These are phyloP conservation scores for Luperina testacea DNA, from an alignment of 2,888 invertebrate species.

Conservation along the genomic window DNA sequence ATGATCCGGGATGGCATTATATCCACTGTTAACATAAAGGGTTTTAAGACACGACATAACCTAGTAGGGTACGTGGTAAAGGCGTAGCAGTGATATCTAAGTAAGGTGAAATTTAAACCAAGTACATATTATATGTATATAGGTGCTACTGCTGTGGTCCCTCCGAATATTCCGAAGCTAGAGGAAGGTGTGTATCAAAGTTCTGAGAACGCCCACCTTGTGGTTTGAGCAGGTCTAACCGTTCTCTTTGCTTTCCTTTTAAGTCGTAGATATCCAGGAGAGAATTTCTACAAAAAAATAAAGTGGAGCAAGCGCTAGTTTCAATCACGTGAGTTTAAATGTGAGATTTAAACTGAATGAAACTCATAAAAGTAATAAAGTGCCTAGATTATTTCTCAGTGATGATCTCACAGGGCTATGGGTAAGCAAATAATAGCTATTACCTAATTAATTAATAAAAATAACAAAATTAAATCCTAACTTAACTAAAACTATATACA, in stretches of 20 bases:
- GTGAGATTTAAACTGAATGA: neutral
- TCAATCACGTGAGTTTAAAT: neutral
- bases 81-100: constrained; percentile 18
- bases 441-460: no score
- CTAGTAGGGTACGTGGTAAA: neutral
- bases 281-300: neutral
- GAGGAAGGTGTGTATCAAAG: neutral
- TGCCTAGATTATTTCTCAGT: neutral
- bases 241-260: neutral
- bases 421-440: no score
- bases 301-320: neutral
- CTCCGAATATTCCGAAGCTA: neutral
- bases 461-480: no score
- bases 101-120: constrained; percentile 5
- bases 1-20: constrained; percentile 34
- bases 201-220: neutral
- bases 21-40: constrained; percentile 19
- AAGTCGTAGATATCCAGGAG: neutral
- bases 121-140: neutral
- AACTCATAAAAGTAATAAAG: neutral
- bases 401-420: neutral
- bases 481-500: no score
- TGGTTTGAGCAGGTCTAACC: neutral
- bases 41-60: neutral
- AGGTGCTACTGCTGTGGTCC: neutral